phyloP scores from a whole-genome alignment of 2,888 invertebrate species.

The Pammene aurita region DNA sequence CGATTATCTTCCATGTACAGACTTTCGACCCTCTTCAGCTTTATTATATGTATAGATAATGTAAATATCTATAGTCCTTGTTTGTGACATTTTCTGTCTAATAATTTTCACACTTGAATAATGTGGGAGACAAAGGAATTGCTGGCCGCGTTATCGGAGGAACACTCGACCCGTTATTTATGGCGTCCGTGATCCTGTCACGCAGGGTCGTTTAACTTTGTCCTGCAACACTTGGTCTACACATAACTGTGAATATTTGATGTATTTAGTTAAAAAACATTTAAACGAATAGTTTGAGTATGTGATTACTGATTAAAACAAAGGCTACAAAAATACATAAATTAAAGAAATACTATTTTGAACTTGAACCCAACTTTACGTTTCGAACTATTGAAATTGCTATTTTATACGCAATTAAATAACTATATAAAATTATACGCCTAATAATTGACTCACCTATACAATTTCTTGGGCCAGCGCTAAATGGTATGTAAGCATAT shows the following conservation, averaged over 20 bases:
- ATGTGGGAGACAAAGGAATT: slow-evolving; percentile 13
- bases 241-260: neutral
- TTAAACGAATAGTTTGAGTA: no score
- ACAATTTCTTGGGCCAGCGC: slow-evolving; percentile 86
- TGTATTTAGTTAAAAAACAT: no score
- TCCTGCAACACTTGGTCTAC: neutral
- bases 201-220: slow-evolving; percentile 24
- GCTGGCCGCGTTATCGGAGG: slow-evolving; percentile 15
- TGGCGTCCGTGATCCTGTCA: slow-evolving; percentile 17
- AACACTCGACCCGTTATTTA: slow-evolving; percentile 19
- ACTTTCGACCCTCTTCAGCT: no score
- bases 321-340: no score
- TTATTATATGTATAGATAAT: no score
- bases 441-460: slow-evolving; percentile 72
- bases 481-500: slow-evolving; percentile 77
- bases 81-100: neutral
- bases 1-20: no score
- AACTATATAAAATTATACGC: neutral
- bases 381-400: no score
- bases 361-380: no score
- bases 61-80: no score
- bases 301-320: no score
- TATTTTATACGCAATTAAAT: no score
- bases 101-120: slow-evolving; percentile 16
- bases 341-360: no score